Evolutionary conservation across 2,113 vertebrate genomes (phyloP), one percentile per base, ranked within the genome.

Genomic region (Sapayoa aenigma): DNA sequence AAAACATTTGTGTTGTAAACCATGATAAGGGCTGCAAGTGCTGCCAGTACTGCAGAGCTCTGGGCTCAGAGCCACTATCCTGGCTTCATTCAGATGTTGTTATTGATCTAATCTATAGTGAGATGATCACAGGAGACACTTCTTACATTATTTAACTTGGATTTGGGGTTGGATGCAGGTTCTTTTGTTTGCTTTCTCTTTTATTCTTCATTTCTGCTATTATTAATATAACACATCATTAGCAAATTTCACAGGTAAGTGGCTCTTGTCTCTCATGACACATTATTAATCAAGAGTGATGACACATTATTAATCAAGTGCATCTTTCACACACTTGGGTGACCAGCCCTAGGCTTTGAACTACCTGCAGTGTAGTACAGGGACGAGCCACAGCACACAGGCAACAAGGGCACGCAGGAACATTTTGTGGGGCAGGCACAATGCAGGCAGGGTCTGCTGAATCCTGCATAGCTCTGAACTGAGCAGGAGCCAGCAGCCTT

Each of bases 61-160:
- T 81, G 92, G 90, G 95, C 96, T 94, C 92, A 68, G 39, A 81
- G 90, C 95, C 92, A 78, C 90, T 30, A 83, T 96, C 76, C 76
- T 87, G 95, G 68, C 76, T 92, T 80, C 8, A 0, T 56, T 86
- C 3, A 7, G 76, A 74, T 16, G 37, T 62, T 94, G 75, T 79
- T 92, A 74, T 71, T 92, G 95, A 90, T 92, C 79, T 92, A 52
- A 86, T 74, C 92, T 79, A 11, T 15, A 67, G 67, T 1, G 11
- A 90, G 79, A 93, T 27, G 63, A 91, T 86, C 93, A 74, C 87
- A 95, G 79, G 93, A 96, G 90, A 84, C 16, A 15, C 76, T 68
- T 25, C 88, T 93, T 78, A 72, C 35, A 23, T 81, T 94, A 93
- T 93, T 95, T 84, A 96, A 55, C 50, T 93, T 86, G 85, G 76